These are phyloP conservation scores for Macrosoma leucophasiata DNA, from an alignment of 2,888 invertebrate species.

Conservation along the genomic window DNA sequence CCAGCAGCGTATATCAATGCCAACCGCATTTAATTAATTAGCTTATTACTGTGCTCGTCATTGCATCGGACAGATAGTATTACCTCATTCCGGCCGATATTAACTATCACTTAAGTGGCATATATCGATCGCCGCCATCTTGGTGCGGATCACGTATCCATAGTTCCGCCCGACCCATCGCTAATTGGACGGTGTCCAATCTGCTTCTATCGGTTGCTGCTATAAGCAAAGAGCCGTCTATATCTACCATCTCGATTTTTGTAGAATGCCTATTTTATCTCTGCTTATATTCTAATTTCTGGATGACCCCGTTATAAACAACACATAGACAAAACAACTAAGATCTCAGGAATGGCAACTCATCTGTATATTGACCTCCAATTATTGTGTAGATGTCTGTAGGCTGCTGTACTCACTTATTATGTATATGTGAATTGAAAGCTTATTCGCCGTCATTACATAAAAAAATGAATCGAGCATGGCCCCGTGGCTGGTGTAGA, in stretches of 20 bases:
- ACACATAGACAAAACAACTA: too few species aligned
- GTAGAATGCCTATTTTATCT: too few species aligned
- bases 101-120: not conserved
- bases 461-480: too few species aligned
- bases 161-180: constrained; percentile 19
- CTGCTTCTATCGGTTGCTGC: constrained; percentile 20
- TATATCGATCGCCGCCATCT: constrained; percentile 33
- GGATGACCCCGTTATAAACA: too few species aligned
- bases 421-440: too few species aligned
- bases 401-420: too few species aligned
- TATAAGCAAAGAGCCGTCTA: constrained; percentile 30
- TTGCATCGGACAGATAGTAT: constrained; percentile 2
- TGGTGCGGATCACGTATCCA: constrained; percentile 26
- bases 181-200: constrained; percentile 39
- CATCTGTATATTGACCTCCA: too few species aligned
- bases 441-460: too few species aligned
- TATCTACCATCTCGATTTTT: constrained; percentile 35
- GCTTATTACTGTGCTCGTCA: constrained; percentile 4
- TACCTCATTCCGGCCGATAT: not conserved
- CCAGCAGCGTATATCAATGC: not conserved
- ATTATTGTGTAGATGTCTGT: too few species aligned
- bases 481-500: too few species aligned
- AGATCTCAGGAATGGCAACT: too few species aligned
- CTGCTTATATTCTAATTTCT: too few species aligned
- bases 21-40: constrained; percentile 6